Percentiles rank a stretch among this genome's conserved stretches.
phyloP scores from a whole-genome alignment of 2,113 vertebrate genomes.

The Ceuthmochares aereus region DNA sequence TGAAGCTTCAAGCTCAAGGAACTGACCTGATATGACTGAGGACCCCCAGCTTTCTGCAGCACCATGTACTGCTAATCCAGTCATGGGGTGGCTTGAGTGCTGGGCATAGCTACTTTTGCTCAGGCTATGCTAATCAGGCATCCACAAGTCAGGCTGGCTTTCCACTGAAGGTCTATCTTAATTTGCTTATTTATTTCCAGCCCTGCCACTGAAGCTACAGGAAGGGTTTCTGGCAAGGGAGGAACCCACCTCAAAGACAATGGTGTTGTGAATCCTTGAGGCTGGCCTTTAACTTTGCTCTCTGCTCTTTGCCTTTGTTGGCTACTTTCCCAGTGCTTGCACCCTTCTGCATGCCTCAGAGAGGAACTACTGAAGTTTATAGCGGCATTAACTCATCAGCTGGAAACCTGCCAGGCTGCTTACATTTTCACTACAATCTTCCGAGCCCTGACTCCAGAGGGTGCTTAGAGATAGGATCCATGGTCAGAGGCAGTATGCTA shows the following conservation, averaged over 20 bases:
- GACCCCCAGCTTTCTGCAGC: neutral
- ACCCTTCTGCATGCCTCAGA: constrained; percentile 56
- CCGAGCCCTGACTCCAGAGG: constrained; percentile 24
- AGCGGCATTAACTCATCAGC: constrained; percentile 71
- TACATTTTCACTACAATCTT: constrained; percentile 39
- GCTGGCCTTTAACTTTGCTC: neutral
- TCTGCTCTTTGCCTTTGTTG: constrained; percentile 53
- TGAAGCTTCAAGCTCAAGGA: neutral
- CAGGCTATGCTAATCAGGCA: neutral
- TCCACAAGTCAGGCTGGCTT: neutral
- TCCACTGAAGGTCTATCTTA: neutral
- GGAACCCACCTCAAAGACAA: constrained; percentile 11
- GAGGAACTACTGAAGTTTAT: constrained; percentile 70
- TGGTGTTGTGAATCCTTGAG: neutral
- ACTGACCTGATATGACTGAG: neutral
- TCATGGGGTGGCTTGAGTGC: neutral
- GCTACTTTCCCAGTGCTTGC: constrained; percentile 41
- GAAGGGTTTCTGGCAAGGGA: constrained; percentile 1
- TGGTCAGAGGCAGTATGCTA: neutral
- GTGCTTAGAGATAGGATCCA: neutral
- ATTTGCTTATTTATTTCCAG: neutral
- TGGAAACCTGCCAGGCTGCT: constrained; percentile 63
- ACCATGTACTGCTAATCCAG: neutral
- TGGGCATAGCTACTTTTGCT: neutral
- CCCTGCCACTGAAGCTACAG: neutral